Evolutionary conservation across 2,797 vertebrate genomes (phyloP).

Genomic region (Diceros bicornis): DNA sequence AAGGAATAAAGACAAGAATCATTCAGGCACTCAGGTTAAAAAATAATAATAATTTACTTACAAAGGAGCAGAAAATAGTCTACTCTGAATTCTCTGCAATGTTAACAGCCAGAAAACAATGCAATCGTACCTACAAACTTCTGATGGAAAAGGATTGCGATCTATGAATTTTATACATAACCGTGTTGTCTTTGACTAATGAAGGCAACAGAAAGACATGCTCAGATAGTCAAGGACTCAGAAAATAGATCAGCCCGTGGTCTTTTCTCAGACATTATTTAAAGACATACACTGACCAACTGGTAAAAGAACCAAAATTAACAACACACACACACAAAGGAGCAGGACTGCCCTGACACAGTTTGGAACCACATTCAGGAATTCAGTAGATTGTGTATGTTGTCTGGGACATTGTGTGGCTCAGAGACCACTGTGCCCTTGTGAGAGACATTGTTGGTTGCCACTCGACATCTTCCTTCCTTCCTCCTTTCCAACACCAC

Average conservation of each 20-base stretch:
- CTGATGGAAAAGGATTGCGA: background rate
- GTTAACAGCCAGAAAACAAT: slow-evolving; percentile 18
- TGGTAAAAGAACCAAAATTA: slow-evolving; percentile 37
- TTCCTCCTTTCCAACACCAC: background rate
- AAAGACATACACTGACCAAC: background rate
- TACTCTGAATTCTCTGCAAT: background rate
- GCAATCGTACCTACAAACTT: background rate
- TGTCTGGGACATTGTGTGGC: background rate
- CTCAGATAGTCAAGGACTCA: slow-evolving; percentile 26
- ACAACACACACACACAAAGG: background rate
- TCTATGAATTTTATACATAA: background rate
- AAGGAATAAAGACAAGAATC: slow-evolving; percentile 43
- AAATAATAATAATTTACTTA: slow-evolving; percentile 10
- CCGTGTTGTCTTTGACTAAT: background rate
- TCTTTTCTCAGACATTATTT: slow-evolving; percentile 6
- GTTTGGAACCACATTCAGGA: background rate
- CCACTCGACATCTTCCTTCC: background rate
- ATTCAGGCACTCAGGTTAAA: background rate
- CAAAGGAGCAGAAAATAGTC: background rate
- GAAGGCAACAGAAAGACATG: slow-evolving; percentile 1
- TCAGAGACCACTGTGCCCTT: background rate
- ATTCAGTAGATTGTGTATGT: background rate
- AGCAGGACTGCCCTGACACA: background rate
- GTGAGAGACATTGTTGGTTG: background rate
- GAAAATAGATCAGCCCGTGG: background rate